These are phyloP conservation scores for Rhagonycha fulva DNA, from an alignment of 2,888 invertebrate species.

Conservation along the genomic window DNA sequence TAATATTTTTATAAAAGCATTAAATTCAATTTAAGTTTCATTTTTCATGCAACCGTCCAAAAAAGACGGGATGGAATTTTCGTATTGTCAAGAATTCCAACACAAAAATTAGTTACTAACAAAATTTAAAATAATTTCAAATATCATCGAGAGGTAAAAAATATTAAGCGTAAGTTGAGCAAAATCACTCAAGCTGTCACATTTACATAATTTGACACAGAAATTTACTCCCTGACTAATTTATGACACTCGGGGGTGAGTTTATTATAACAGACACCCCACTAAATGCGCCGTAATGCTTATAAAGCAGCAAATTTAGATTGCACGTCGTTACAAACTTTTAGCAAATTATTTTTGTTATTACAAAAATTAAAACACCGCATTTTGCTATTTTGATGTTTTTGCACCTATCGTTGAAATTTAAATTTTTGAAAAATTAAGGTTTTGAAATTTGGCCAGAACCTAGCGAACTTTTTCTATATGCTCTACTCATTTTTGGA, in stretches of 20 bases:
- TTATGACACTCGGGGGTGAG: conserved; percentile 53
- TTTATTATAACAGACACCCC: conserved; percentile 48
- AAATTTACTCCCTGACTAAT: conserved; percentile 56
- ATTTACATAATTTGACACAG: conserved; percentile 56
- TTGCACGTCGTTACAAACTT: conserved; percentile 33
- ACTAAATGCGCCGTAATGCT: conserved; percentile 51
- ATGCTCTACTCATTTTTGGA: too few species aligned
- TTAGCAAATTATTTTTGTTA: background rate
- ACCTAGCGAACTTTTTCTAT: too few species aligned
- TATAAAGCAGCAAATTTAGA: conserved; percentile 47
- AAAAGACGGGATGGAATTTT: background rate
- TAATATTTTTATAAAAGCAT: conserved; percentile 25
- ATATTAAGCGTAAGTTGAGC: conserved; percentile 40
- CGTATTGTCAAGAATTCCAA: background rate
- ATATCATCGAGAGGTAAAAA: conserved; percentile 37
- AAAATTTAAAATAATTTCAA: conserved; percentile 16
- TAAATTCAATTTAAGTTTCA: background rate
- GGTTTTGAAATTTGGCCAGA: too few species aligned
- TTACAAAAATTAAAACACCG: background rate
- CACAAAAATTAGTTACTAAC: background rate
- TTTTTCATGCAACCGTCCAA: too few species aligned
- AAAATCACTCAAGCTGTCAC: conserved; percentile 48
- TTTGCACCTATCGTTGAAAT: too few species aligned
- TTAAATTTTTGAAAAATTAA: too few species aligned
- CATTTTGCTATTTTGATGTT: too few species aligned